Conservation (phyloP, 2,888 invertebrate species). For the Adineta ricciae region DNA sequence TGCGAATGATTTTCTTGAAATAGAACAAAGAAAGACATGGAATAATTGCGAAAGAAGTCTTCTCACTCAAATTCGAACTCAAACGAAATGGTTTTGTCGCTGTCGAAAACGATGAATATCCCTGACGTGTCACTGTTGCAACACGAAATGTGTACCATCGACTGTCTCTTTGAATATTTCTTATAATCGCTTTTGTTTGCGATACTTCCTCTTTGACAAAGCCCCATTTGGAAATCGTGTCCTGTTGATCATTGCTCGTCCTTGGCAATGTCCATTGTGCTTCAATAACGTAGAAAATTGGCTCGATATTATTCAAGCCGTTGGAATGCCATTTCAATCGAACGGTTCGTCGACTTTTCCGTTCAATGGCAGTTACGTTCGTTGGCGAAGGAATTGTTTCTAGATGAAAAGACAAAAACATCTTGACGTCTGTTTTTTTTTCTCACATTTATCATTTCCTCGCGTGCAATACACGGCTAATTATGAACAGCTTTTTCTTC, state of each 20-base stretch:
- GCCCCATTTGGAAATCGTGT: constrained; percentile 5
- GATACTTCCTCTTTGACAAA: constrained; percentile 13
- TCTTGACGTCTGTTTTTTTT: neutral
- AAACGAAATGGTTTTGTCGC: constrained; percentile 36
- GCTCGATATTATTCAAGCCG: neutral
- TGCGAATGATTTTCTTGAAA: neutral
- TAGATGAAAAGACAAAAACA: neutral
- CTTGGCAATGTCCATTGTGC: constrained; percentile 14
- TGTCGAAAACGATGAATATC: constrained; percentile 44
- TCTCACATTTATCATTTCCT: neutral
- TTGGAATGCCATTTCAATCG: neutral
- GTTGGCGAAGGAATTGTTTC: neutral
- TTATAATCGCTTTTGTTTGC: constrained; percentile 17
- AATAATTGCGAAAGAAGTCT: neutral
- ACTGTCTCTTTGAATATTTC: constrained; percentile 35
- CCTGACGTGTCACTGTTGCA: constrained; percentile 44
- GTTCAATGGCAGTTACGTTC: neutral
- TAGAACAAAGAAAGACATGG: neutral
- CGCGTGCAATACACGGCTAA: neutral
- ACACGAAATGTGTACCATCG: constrained; percentile 44
- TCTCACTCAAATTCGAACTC: neutral
- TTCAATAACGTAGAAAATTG: constrained; percentile 18
- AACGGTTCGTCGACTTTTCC: constrained; percentile 1
- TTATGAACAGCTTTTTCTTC: neutral
- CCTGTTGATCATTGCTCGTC: neutral